Base-by-base conservation (phyloP, 2,888 invertebrate genomes). In the Meloe dianella region DNA sequence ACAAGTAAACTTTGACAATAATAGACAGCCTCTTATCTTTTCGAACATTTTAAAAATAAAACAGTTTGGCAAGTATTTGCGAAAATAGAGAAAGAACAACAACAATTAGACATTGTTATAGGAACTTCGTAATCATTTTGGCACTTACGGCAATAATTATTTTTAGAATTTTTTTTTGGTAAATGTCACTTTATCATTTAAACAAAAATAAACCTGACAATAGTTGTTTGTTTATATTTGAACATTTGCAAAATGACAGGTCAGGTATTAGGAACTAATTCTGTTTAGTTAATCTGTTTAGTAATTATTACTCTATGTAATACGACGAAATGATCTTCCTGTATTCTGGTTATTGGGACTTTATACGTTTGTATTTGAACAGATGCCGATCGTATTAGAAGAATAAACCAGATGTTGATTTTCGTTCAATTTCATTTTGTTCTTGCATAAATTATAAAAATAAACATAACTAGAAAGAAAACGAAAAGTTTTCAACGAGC, bases 81-180 rank as follows among this genome's bases (percentile, higher is more conserved):
- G 10, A n/a, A 8, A 41, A 0, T 7, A 17, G 12, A 1, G 14
- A 41, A 20, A 47, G 38, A 47, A 47, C 3, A 20, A 47, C 6
- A 47, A 47, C 47, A 47, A 47, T 47, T 10, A 8, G 9, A 9
- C 10, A 47, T 47, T 47, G 47, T 47, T 20, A 10, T 47, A 20
- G 47, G 47, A 47, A 47, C 47, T 47, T 47, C 47, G 47, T 47
- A 47, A 47, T 47, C 20, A 47, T 20, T 47, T 47, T 47, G 47
- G 47, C 47, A 47, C 47, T 47, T 22, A 20, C 6, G 47, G 20
- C 47, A 47, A 47, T 20, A 3, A 47, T 20, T 47, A 20, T 47
- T 47, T 20, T 20, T 20, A 20, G 47, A 47, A 20, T 20, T 47
- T 47, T 20, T 47, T 47, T 47, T 20, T 47, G 47, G 20, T 2